Evolutionary conservation across 2,888 invertebrate species (phyloP).

Genomic region (Monochamus alternatus): DNA sequence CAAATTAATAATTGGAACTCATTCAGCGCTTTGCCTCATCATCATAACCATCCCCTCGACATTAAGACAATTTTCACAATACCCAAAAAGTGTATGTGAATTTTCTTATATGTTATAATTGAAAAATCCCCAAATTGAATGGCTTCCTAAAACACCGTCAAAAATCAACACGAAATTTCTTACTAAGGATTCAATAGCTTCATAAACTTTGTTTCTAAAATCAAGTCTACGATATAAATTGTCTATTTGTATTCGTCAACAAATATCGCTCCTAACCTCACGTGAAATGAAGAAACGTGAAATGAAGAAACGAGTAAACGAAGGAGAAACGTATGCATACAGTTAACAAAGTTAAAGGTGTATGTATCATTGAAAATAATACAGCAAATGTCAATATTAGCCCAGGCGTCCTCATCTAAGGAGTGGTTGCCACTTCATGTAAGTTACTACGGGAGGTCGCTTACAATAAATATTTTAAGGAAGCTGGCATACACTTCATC

Average conservation of each 20-base stretch:
- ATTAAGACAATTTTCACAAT: slow-evolving; percentile 30
- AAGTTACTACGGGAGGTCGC: slow-evolving; percentile 62
- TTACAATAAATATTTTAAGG: slow-evolving; percentile 65
- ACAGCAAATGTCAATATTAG: slow-evolving; percentile 54
- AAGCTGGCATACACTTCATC: slow-evolving; percentile 57
- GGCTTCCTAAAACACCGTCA: slow-evolving; percentile 1
- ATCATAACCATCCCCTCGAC: slow-evolving; percentile 52
- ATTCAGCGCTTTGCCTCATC: slow-evolving; percentile 54
- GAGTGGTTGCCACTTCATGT: slow-evolving; percentile 58
- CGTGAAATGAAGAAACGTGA: too few relatives aligned
- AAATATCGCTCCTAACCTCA: slow-evolving; percentile 13
- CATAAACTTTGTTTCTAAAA: too few relatives aligned
- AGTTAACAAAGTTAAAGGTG: slow-evolving; percentile 26
- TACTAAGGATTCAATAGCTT: too few relatives aligned
- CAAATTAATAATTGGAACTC: slow-evolving; percentile 63
- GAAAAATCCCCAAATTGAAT: not conserved
- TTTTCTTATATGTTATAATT: slow-evolving; percentile 20
- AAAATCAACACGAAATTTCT: not conserved
- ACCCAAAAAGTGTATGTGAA: slow-evolving; percentile 18
- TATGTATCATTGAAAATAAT: slow-evolving; percentile 30
- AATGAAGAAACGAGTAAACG: slow-evolving; percentile 31
- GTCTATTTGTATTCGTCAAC: slow-evolving; percentile 14
- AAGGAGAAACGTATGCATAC: slow-evolving; percentile 35
- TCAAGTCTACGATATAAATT: too few relatives aligned
- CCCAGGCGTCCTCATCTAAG: slow-evolving; percentile 50